These are phyloP conservation scores for Sapayoa aenigma DNA, from an alignment of 2,113 vertebrate genomes.

Conservation along the genomic window DNA sequence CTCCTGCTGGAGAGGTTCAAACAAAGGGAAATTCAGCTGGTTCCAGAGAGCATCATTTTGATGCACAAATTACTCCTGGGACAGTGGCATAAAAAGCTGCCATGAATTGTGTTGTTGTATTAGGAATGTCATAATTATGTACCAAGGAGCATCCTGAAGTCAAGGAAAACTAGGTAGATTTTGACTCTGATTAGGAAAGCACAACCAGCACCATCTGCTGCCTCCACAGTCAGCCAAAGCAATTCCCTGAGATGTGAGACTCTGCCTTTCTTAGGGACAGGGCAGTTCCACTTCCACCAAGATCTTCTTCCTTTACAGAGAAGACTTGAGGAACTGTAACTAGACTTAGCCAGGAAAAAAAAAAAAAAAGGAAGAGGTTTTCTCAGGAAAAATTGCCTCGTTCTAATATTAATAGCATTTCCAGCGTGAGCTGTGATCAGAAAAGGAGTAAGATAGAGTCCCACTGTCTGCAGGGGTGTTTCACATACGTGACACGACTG, in stretches of 20 bases:
- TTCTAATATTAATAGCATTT: slow-evolving; percentile 16
- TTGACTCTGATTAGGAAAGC: neutral
- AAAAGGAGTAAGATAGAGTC: neutral
- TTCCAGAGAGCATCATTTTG: neutral
- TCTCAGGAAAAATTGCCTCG: neutral
- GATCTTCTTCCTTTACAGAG: neutral
- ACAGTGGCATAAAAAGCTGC: neutral
- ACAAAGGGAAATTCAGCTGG: slow-evolving; percentile 6
- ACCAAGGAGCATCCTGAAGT: neutral
- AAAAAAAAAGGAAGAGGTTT: neutral
- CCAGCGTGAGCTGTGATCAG: neutral
- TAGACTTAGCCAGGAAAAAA: neutral
- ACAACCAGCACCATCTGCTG: slow-evolving; percentile 38
- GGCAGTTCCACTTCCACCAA: neutral
- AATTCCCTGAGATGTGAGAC: neutral
- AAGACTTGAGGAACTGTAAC: neutral
- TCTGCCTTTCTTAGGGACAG: neutral
- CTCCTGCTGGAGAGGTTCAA: neutral
- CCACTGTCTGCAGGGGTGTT: slow-evolving; percentile 5
- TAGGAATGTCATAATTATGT: neutral
- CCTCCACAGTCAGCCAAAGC: neutral
- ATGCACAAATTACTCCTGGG: neutral
- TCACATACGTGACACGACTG: neutral
- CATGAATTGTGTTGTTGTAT: neutral
- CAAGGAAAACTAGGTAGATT: neutral